A percentile compares a stretch with the other conserved stretches of the same genome.
These are phyloP conservation scores for Hydrotaea cyrtoneurina DNA, from an alignment of 2,888 invertebrate genomes.

Conservation along the genomic window DNA sequence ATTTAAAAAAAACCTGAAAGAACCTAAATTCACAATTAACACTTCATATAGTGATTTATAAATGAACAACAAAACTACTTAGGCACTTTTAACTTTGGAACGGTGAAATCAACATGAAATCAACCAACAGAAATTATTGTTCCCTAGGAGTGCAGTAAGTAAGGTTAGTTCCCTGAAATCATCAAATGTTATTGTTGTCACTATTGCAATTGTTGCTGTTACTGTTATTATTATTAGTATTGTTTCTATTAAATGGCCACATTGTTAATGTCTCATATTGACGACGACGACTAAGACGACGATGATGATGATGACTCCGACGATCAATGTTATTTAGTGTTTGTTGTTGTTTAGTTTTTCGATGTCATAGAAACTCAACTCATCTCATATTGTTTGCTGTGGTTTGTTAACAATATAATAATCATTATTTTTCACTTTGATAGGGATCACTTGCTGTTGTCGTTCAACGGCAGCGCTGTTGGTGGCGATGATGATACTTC, in stretches of 20 bases:
- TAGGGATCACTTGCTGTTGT: constrained; percentile 48
- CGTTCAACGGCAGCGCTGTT: too few relatives aligned
- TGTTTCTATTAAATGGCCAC: constrained; percentile 49
- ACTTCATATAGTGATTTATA: too few relatives aligned
- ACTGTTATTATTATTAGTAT: constrained; percentile 55
- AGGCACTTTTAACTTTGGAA: not conserved
- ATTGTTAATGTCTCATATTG: constrained; percentile 42
- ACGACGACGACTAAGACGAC: not conserved
- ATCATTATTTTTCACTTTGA: constrained; percentile 50
- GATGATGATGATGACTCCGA: not conserved
- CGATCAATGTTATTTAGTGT: constrained; percentile 7
- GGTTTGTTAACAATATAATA: constrained; percentile 51
- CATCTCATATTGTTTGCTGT: not conserved
- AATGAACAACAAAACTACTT: too few relatives aligned
- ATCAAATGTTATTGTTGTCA: constrained; percentile 55
- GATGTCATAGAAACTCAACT: not conserved
- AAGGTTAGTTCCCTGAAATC: constrained; percentile 52
- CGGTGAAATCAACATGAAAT: not conserved
- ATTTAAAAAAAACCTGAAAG: too few relatives aligned
- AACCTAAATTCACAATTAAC: too few relatives aligned
- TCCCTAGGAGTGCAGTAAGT: not conserved
- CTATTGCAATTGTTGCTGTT: constrained; percentile 35
- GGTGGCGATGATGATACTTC: not conserved
- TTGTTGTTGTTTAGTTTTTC: not conserved
- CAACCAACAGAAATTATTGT: not conserved